phyloP scores from a whole-genome alignment of 2,888 invertebrate genomes.

The Scaptomyza polygonia region DNA sequence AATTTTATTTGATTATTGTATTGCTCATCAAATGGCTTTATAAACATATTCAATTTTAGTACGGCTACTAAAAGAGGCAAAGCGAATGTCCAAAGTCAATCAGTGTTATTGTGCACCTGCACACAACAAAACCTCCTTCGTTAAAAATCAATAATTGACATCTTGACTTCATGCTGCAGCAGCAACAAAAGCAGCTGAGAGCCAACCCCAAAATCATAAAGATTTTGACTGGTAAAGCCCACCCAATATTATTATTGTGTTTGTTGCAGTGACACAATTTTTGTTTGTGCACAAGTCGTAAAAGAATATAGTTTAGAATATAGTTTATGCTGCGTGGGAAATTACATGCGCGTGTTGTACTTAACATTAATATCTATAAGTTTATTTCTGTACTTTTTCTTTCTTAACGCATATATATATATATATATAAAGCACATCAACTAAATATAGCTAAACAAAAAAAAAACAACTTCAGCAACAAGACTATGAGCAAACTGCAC shows the following conservation, averaged over 20 bases:
- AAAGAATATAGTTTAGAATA: constrained; percentile 10
- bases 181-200: constrained; percentile 11
- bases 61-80: background rate
- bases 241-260: constrained; percentile 10
- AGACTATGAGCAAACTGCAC: constrained; percentile 66
- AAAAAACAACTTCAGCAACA: constrained; percentile 15
- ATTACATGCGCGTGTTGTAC: constrained; percentile 9
- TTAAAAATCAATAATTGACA: constrained; percentile 68
- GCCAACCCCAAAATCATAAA: constrained; percentile 19
- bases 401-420: background rate
- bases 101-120: constrained; percentile 35
- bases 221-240: background rate
- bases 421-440: constrained; percentile 48
- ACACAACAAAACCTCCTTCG: constrained; percentile 33
- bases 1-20: constrained; percentile 29
- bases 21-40: background rate
- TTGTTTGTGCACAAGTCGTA: constrained; percentile 6
- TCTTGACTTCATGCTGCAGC: constrained; percentile 48
- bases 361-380: constrained; percentile 6
- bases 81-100: background rate
- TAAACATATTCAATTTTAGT: constrained; percentile 12
- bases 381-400: constrained; percentile 19
- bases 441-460: constrained; percentile 61
- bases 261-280: constrained; percentile 46
- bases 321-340: constrained; percentile 23